Evolutionary conservation across 2,797 vertebrate genomes (phyloP).

Genomic region (Sebastes flavidus): DNA sequence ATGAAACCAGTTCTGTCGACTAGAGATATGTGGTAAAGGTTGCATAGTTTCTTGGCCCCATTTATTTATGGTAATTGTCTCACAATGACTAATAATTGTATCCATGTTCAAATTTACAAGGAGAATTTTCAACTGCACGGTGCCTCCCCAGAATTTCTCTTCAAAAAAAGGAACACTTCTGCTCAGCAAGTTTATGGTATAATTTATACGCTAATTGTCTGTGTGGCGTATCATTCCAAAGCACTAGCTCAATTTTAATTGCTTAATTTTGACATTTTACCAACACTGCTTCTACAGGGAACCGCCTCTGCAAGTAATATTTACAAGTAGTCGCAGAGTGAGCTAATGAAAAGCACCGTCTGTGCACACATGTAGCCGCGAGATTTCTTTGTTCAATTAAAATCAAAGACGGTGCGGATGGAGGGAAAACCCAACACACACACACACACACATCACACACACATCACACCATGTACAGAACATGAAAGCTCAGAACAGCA

Average conservation of each 20-base stretch:
- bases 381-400: neutral
- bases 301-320: neutral
- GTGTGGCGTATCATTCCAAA: neutral
- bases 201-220: neutral
- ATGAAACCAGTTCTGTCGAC: neutral
- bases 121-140: too few relatives aligned
- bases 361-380: neutral
- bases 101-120: neutral
- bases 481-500: neutral
- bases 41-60: neutral
- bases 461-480: neutral
- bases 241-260: neutral
- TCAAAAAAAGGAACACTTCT: neutral
- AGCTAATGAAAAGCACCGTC: neutral
- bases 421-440: neutral
- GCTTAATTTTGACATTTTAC: neutral
- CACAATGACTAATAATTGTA: neutral
- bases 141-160: neutral
- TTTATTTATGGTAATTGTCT: neutral
- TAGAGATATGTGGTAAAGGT: neutral
- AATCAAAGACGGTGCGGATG: neutral
- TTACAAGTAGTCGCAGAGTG: neutral
- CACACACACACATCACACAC: neutral
- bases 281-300: neutral
- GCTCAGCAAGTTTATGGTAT: neutral